These are phyloP conservation scores for Nanger granti DNA, from an alignment of 2,113 vertebrate species.

Conservation along the genomic window DNA sequence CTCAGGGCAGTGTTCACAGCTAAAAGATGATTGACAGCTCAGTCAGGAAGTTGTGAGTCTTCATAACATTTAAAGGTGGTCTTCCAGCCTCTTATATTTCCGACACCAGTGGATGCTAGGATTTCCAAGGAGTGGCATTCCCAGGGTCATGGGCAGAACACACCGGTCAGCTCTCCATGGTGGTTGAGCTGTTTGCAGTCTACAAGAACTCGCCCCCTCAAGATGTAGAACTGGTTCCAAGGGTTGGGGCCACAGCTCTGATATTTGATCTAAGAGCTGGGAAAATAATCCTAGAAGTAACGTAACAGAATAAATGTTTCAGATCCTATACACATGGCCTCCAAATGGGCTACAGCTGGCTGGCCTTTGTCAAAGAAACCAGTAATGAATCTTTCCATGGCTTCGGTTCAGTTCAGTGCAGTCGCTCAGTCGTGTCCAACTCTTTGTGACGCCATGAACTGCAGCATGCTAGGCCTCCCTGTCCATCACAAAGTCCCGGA, in stretches of 20 bases:
- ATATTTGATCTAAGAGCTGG: neutral
- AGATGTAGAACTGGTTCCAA: accelerated
- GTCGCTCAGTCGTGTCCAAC: too few species aligned
- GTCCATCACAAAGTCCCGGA: accelerated
- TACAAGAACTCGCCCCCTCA: neutral
- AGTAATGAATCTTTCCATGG: too few species aligned
- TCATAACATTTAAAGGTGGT: neutral
- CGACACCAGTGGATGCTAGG: accelerated
- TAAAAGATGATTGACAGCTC: accelerated
- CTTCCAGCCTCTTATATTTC: neutral
- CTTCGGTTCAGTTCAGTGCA: too few species aligned
- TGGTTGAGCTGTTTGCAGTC: accelerated
- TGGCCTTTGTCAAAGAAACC: too few species aligned
- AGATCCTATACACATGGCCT: too few species aligned
- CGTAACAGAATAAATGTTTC: accelerated
- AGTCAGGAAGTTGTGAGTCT: neutral
- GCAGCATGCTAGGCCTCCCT: neutral
- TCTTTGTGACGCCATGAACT: too few species aligned
- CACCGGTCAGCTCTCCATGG: neutral
- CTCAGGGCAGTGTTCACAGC: neutral
- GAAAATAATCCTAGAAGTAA: neutral
- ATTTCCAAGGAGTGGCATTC: neutral
- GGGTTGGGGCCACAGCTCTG: accelerated
- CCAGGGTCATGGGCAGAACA: accelerated
- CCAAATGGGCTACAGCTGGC: too few species aligned